Percentiles rank a stretch among this genome's conserved stretches.
phyloP scores from a whole-genome alignment of 1,140 invertebrate species.

The Scaptomyza hsui region DNA sequence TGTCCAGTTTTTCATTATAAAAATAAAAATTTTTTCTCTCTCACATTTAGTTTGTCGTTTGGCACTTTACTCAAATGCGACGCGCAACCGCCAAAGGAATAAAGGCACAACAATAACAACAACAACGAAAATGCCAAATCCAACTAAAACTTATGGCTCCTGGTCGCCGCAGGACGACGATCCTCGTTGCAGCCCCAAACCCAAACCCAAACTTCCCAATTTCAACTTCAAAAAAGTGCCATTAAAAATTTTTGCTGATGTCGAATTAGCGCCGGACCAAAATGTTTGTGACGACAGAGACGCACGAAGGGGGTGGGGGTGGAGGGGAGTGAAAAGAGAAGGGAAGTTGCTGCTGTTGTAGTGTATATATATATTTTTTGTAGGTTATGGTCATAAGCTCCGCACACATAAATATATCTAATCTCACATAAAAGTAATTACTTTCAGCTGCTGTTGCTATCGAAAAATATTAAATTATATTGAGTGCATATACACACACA shows the following conservation, averaged over 20 bases:
- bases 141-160: slow-evolving; percentile 42
- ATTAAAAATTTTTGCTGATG: slow-evolving; percentile 76
- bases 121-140: slow-evolving; percentile 23
- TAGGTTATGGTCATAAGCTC: slow-evolving; percentile 37
- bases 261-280: slow-evolving; percentile 60
- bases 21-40: neutral
- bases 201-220: neutral
- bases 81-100: slow-evolving; percentile 51
- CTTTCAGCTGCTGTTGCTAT: slow-evolving; percentile 81
- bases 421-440: slow-evolving; percentile 81
- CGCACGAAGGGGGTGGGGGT: neutral
- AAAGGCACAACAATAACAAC: slow-evolving; percentile 5
- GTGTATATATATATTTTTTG: neutral
- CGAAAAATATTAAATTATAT: slow-evolving; percentile 82
- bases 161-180: slow-evolving; percentile 8
- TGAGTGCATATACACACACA: slow-evolving; percentile 62
- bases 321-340: too few relatives aligned
- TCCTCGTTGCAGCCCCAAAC: neutral
- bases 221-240: slow-evolving; percentile 19
- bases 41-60: slow-evolving; percentile 56
- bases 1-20: slow-evolving; percentile 26
- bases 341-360: too few relatives aligned
- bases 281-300: neutral
- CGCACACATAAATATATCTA: slow-evolving; percentile 77
- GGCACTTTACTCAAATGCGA: slow-evolving; percentile 73